Evolutionary conservation across 2,113 vertebrate species (phyloP).

Genomic region (Axis porcinus): DNA sequence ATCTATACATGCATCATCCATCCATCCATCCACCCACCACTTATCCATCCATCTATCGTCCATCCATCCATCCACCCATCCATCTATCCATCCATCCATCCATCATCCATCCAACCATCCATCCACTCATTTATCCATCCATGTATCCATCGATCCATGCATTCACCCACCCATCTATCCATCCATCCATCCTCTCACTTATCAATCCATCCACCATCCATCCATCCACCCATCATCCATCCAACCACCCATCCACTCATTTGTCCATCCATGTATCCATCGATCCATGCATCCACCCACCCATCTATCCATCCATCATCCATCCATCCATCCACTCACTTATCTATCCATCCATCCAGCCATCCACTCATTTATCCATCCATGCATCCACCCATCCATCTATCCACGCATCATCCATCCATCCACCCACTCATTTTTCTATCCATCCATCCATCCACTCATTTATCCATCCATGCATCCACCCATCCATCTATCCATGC

Average conservation of each 20-base stretch:
- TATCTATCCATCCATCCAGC: neutral
- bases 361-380: neutral
- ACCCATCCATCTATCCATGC: rapidly evolving
- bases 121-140: no score
- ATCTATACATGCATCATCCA: rapidly evolving
- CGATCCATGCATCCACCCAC: no score
- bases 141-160: no score
- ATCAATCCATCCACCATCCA: no score
- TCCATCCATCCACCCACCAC: no score
- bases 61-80: no score
- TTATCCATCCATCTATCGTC: no score
- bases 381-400: neutral
- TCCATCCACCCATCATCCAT: no score
- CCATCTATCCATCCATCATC: neutral
- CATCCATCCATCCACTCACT: neutral
- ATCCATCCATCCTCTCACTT: neutral
- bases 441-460: neutral
- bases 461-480: rapidly evolving
- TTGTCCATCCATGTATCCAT: neutral
- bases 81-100: no score
- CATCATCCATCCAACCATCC: no score
- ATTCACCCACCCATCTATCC: neutral
- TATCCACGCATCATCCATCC: no score
- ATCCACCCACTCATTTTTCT: neutral
- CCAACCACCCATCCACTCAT: no score